Base-by-base conservation (phyloP, 2,797 vertebrate species). In the Crocidura indochinensis region DNA sequence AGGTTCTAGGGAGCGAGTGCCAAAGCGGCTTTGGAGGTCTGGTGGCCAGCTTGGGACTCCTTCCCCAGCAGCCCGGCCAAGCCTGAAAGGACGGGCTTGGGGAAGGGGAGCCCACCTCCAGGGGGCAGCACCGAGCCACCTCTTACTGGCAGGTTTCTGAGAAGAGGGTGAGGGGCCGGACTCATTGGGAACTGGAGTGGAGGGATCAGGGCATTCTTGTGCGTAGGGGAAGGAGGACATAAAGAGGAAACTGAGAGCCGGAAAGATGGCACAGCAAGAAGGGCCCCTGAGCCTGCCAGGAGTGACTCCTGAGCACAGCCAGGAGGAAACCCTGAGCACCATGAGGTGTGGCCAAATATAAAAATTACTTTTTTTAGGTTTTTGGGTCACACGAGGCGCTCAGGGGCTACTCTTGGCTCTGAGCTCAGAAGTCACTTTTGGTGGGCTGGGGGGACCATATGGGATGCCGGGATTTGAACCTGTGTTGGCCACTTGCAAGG, bases 1-100 rank as follows among this genome's bases (percentile, higher is more conserved):
- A 97, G 22, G 99, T 98, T 97, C 99, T 99, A 79, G 0, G 2
- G 87, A 92, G 64, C 64, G n/a, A 88, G 85, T 26, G 14, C 0
- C 84, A 69, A 83, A 80, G 69, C 29, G 69, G 53, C 83, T 65
- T 95, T 62, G 92, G 83, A 79, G 56, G 44, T 49, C 71, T 47
- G 14, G 47, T 2, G 67, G 53, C 65, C 22, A 24, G 44, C 74
- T 76, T n/a, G 5, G 15, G 15, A 19, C 68, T 31, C n/a, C 29
- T 38, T 65, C 64, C 29, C 24, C 7, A 29, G 65, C 44, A 27
- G 65, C 47, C 22, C 4, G 4, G 29, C 2, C 68, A 4, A 14
- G 22, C 29, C 12, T 1, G 20, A 31, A 69, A 10, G 67, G 47
- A 14, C 3, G 4, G 71, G 71, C 15, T 0, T 5, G 51, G 65